Base-by-base conservation (phyloP, 2,113 vertebrate species). In the Ploceus nigricollis region DNA sequence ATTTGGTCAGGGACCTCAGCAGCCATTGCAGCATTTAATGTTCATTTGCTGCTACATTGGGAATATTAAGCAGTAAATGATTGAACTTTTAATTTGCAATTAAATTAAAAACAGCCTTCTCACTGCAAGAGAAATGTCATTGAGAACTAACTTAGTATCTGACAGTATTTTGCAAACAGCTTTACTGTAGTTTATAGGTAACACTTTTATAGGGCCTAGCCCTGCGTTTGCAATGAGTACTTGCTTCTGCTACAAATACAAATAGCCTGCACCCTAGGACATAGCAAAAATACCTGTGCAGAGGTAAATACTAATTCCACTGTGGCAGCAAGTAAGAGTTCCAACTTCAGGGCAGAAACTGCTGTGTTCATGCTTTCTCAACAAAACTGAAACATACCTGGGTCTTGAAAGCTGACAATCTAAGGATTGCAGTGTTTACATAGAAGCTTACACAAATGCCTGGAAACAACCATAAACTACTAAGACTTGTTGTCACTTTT, bases 31-130 rank as follows among this genome's bases (percentile, higher is more conserved):
- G 51, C 71, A 51, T 44, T 78, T 95, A 33, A 70, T 78, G 61
- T 73, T 96, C 45, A 73, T 63, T 94, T 90, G 83, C 39, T 93
- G 61, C 83, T 83, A 60, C 64, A 70, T 25, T 76, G 13, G 53
- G 82, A 95, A 64, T 60, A 81, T 65, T 80, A 80, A 94, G 68
- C 50, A 76, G 20, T 56, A 78, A 89, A 83, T 89, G 48, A 92
- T 9, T 71, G 40, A 92, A 56, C 40, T 92, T 90, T 57, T 86
- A 94, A 94, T 92, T 80, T 69, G 75, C 58, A 78, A 68, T 84
- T 71, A 92, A 85, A 96, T 93, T 72, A 82, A 94, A 96, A 94
- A 33, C 64, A 61, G 12, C 68, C 56, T 92, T 33, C 63, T 84
- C 8, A 18, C 25, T 79, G 39, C 66, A 87, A 81, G 58, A 82